Evolutionary conservation across 2,797 vertebrate species (phyloP).

Genomic region (Myotis pilosus): DNA sequence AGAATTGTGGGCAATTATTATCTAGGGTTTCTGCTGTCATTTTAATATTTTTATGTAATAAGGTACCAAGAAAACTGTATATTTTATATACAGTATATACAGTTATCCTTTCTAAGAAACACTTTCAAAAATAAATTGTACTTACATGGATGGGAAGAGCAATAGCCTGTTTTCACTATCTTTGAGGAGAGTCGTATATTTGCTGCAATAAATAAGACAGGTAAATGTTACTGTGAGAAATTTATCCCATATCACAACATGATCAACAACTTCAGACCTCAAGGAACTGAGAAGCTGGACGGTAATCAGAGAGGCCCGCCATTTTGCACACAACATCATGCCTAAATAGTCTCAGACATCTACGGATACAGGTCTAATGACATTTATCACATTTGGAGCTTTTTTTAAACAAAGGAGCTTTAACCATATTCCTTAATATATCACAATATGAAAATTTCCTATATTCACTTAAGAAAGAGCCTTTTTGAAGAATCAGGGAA

Average conservation of each 20-base stretch:
- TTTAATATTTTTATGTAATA: conserved; percentile 15
- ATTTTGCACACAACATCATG: not conserved
- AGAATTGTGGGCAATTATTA: not conserved
- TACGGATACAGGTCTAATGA: not conserved
- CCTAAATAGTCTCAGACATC: not conserved
- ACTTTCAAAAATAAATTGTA: conserved; percentile 55
- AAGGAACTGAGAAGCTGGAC: not conserved
- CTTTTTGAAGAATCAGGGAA: too few relatives aligned
- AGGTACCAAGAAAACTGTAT: not conserved
- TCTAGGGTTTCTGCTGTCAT: not conserved
- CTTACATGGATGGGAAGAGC: conserved; percentile 93
- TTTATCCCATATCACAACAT: not conserved
- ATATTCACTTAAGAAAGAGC: not conserved
- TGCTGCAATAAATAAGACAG: conserved; percentile 81
- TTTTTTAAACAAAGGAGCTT: not conserved
- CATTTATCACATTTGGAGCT: not conserved
- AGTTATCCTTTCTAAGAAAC: conserved; percentile 19
- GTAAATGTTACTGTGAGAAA: conserved; percentile 13
- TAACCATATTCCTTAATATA: not conserved
- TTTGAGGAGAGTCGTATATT: conserved; percentile 91
- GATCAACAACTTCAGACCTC: not conserved
- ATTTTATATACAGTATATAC: not conserved
- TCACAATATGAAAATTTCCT: not conserved
- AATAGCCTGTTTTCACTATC: conserved; percentile 88
- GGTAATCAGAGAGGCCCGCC: not conserved